These are phyloP conservation scores for Lampris incognitus DNA, from an alignment of 2,113 vertebrate species.

Conservation along the genomic window DNA sequence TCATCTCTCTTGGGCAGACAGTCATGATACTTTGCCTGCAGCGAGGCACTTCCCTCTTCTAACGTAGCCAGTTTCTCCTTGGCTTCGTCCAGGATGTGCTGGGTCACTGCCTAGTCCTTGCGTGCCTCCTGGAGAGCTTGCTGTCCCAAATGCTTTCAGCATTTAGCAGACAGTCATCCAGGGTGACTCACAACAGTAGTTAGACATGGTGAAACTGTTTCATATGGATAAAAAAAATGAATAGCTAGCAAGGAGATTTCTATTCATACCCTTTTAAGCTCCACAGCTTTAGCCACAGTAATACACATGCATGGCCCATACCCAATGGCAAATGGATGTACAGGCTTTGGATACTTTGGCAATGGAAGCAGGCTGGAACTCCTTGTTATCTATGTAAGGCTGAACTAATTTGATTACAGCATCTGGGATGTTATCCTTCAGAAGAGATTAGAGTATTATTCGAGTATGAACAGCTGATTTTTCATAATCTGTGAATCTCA, in stretches of 20 bases:
- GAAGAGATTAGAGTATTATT: conserved; percentile 1
- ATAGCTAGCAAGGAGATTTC: not conserved
- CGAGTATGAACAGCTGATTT: not conserved
- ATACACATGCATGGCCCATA: conserved; percentile 92
- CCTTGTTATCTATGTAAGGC: conserved; percentile 91
- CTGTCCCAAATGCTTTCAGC: conserved; percentile 68
- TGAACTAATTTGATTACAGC: conserved; percentile 87
- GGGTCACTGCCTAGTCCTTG: conserved; percentile 87
- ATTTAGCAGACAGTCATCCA: not conserved
- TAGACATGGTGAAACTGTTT: not conserved
- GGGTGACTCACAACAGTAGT: no score
- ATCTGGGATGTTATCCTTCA: conserved; percentile 91
- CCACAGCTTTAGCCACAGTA: conserved; percentile 87
- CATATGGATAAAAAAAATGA: not conserved
- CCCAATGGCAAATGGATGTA: conserved; percentile 96
- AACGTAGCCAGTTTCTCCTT: conserved; percentile 82
- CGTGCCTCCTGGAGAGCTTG: conserved; percentile 86
- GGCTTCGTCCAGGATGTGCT: conserved; percentile 85
- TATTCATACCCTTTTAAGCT: conserved; percentile 89
- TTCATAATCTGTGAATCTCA: not conserved
- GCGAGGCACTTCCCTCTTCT: conserved; percentile 83
- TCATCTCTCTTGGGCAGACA: conserved; percentile 90
- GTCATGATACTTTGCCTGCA: conserved; percentile 87
- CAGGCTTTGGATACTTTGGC: conserved; percentile 94
- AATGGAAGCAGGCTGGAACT: conserved; percentile 90